Evolutionary conservation across 2,888 invertebrate genomes (phyloP).

Genomic region (Branchellion lobata): DNA sequence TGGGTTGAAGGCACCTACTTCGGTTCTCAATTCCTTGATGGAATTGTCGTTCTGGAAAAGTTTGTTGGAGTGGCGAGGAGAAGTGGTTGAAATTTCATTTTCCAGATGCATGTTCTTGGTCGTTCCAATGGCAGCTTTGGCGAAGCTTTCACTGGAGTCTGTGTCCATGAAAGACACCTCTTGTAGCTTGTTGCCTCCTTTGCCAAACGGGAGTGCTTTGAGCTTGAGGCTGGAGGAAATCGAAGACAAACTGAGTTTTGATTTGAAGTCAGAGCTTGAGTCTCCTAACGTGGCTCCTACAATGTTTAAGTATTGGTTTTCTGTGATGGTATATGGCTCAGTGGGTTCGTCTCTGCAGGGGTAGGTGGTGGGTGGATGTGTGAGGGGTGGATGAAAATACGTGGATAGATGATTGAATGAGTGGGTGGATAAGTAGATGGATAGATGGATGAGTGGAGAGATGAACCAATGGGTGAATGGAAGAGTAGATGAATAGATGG

Average conservation of each 20-base stretch:
- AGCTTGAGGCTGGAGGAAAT: constrained; percentile 19
- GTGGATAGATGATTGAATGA: no score
- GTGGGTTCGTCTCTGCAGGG: background rate
- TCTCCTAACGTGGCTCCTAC: constrained; percentile 51
- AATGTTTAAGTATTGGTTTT: constrained; percentile 47
- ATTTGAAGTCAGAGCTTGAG: constrained; percentile 48
- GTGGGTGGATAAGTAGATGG: no score
- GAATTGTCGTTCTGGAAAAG: no score
- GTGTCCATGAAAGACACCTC: background rate
- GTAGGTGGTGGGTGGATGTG: background rate
- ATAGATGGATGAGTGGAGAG: no score
- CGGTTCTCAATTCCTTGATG: no score
- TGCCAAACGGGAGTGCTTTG: background rate
- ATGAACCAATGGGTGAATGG: no score
- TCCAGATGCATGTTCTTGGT: background rate
- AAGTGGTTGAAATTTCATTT: background rate
- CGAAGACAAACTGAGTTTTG: constrained; percentile 41
- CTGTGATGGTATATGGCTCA: constrained; percentile 42
- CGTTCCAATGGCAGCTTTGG: background rate
- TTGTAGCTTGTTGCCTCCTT: background rate
- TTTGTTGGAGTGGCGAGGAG: background rate
- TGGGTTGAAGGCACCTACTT: background rate
- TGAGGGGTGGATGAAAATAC: background rate
- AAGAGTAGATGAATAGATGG: no score
- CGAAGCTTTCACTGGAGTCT: background rate